phyloP scores from a whole-genome alignment of 2,113 vertebrate species.

The Chinchilla lanigera region DNA sequence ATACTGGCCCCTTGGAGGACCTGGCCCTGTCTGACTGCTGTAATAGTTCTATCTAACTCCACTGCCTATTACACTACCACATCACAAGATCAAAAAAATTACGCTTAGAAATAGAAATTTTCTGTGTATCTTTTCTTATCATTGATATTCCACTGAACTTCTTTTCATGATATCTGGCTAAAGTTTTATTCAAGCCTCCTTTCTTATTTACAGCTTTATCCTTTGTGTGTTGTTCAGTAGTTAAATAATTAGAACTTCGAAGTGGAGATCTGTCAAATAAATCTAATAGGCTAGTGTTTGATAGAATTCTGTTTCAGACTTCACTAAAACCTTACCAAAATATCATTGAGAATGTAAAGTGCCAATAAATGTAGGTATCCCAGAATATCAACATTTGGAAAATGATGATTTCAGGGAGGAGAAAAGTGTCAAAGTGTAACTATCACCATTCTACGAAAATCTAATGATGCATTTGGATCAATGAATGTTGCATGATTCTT shows the following conservation, averaged over 20 bases:
- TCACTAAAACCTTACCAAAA: neutral
- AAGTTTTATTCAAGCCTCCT: neutral
- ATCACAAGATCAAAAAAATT: neutral
- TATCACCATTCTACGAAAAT: neutral
- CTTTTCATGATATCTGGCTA: neutral
- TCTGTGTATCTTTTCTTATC: neutral
- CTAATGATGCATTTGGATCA: neutral
- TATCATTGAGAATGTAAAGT: neutral
- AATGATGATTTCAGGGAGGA: neutral
- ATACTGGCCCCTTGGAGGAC: too few relatives aligned
- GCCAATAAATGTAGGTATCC: neutral
- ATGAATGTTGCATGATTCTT: constrained; percentile 20
- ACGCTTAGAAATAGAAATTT: neutral
- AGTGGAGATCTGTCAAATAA: neutral
- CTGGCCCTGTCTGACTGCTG: too few relatives aligned
- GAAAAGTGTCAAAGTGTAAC: neutral
- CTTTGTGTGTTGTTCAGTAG: neutral
- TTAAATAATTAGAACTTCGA: constrained; percentile 37
- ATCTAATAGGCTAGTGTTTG: neutral
- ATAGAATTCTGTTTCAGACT: neutral
- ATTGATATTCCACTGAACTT: neutral
- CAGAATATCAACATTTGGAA: constrained; percentile 19
- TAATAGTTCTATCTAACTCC: too few relatives aligned
- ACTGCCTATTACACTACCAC: too few relatives aligned
- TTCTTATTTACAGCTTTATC: constrained; percentile 21